Base-by-base conservation (phyloP, 2,888 invertebrate species). In the Syrista parreyssii region DNA sequence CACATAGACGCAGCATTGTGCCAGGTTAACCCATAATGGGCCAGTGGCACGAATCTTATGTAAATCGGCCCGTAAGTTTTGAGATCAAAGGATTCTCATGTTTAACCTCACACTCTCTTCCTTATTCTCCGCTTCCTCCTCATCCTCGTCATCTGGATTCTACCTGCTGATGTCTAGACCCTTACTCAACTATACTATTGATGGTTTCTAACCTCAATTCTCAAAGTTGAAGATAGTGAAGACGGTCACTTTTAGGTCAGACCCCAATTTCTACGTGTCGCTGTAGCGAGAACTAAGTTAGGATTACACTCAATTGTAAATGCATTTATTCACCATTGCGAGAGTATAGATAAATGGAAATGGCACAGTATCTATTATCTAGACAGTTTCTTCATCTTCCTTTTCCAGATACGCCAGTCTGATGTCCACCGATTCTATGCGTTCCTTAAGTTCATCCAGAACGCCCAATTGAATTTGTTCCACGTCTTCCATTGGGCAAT, bases 401-500 rank as follows among this genome's bases (percentile, higher is more conserved):
- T 88, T 84, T 40, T 89, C 87, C 34, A 85, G 85, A 75, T 90
- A 90, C 12, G 81, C 79, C 68, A 87, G 76, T 33, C 83, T 84
- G n/a, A 88, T 77, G 32, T 90, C 88, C 23, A 88, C 73, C 12
- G 83, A 6, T 31, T 84, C 88, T 30, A 90, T 78, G 78, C 87
- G 87, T 75, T 86, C 82, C 40, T 85, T 92, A 68, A 96, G 90
- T 78, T 94, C 92, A 76, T 93, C 91, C 74, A 96, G 85, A 11
- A 96, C 95, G 68, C 93, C 92, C 12, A 93, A 92, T 90, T 98
- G 96, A 81, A 98, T 97, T 73, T 92, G 92, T 78, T 97, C 96
- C 55, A 98, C 97, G 91, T 96, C 96, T 88, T 96, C 94, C 31
- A 94, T 92, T 0, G 98, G 98, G 86, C 98, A 98, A 89, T 98